Conservation (phyloP, 2,888 invertebrate species). For the Clistopyga incitator region DNA sequence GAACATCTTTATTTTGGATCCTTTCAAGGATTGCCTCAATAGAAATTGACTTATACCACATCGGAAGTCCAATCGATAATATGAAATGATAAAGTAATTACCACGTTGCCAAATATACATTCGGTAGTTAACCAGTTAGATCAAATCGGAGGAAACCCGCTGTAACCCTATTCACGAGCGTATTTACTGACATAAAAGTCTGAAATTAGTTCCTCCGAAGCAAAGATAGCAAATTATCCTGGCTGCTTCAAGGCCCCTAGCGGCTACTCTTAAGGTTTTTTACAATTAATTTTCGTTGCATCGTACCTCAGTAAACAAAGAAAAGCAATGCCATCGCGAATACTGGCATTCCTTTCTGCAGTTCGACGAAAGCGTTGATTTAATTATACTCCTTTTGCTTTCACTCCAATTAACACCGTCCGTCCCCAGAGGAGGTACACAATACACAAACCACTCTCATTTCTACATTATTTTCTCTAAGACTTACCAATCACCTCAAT, state of each 20-base stretch:
- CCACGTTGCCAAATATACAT: no score
- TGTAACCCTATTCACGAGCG: background rate
- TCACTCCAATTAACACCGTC: constrained; percentile 18
- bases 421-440: background rate
- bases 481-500: constrained; percentile 18
- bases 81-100: no score
- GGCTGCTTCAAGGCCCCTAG: background rate
- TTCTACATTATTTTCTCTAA: background rate
- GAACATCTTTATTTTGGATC: no score
- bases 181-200: constrained; percentile 36
- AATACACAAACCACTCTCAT: constrained; percentile 16
- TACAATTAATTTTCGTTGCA: constrained; percentile 54
- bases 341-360: background rate
- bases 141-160: no score
- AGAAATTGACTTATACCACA: no score
- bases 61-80: no score
- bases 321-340: constrained; percentile 24
- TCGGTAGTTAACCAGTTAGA: no score
- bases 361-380: constrained; percentile 14
- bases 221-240: background rate
- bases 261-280: constrained; percentile 43
- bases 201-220: constrained; percentile 34
- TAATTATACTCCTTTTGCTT: constrained; percentile 3
- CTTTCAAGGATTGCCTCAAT: no score
- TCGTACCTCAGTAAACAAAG: constrained; percentile 17